These are phyloP conservation scores for Acrobasis consociella DNA, from an alignment of 2,888 invertebrate genomes.

Conservation along the genomic window DNA sequence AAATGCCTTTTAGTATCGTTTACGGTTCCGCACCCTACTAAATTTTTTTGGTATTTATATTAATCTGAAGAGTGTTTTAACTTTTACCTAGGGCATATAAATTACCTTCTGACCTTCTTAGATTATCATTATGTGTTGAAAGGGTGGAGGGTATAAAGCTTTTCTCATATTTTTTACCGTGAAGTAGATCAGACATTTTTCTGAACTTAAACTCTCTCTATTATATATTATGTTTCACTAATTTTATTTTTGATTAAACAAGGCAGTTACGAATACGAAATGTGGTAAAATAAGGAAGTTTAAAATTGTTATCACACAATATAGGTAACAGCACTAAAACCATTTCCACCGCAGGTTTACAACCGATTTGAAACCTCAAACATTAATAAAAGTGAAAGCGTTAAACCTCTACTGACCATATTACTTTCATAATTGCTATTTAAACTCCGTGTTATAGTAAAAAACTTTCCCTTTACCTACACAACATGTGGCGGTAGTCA, in stretches of 20 bases:
- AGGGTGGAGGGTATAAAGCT: not conserved
- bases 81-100: not conserved
- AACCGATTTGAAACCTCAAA: constrained; percentile 9
- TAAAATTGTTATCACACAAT: not conserved
- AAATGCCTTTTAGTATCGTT: not conserved
- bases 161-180: too few species aligned
- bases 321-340: not conserved
- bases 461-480: not conserved
- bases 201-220: too few species aligned
- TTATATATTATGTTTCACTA: too few species aligned
- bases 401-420: constrained; percentile 1
- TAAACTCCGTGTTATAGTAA: not conserved
- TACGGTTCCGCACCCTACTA: not conserved
- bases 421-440: constrained; percentile 13
- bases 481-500: too few species aligned
- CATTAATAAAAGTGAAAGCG: constrained; percentile 17
- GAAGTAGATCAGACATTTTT: too few species aligned
- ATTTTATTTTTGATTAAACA: too few species aligned
- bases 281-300: not conserved
- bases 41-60: not conserved
- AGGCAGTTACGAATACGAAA: not conserved
- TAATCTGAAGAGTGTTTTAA: not conserved
- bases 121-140: not conserved
- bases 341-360: not conserved
- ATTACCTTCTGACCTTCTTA: not conserved